Percentiles rank a stretch among this genome's conserved stretches.
Conservation (phyloP, 2,113 vertebrate species). For the Macroglossus sobrinus region DNA sequence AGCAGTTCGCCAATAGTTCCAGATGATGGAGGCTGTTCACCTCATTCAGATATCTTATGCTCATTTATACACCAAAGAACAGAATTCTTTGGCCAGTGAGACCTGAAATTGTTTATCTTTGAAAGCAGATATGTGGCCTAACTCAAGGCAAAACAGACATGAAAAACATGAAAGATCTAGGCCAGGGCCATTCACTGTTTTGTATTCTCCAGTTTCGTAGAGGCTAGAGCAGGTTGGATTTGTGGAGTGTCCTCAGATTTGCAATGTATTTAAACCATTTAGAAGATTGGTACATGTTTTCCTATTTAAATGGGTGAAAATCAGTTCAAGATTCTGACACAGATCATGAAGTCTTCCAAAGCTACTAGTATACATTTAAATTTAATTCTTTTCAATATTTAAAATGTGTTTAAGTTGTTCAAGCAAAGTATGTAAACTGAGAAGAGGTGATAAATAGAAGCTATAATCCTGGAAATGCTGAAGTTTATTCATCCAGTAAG, state of each 20-base stretch:
- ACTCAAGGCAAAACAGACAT: not conserved
- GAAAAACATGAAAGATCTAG: not conserved
- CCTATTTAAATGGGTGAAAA: not conserved
- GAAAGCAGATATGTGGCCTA: not conserved
- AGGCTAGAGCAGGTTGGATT: not conserved
- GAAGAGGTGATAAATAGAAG: not conserved
- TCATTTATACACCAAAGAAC: not conserved
- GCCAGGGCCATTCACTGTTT: not conserved
- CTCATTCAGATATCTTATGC: not conserved
- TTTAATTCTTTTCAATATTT: not conserved
- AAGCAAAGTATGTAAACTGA: not conserved
- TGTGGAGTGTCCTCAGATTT: not conserved
- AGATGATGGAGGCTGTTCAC: not conserved
- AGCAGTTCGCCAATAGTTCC: not conserved
- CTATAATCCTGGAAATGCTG: not conserved
- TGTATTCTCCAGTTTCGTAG: not conserved
- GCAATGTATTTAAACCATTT: not conserved
- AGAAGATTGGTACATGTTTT: not conserved
- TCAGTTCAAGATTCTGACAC: not conserved
- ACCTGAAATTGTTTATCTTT: not conserved
- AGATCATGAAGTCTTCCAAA: not conserved
- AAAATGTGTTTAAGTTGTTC: not conserved
- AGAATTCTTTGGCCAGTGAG: not conserved
- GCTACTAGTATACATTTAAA: not conserved
- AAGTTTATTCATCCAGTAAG: not conserved